Evolutionary conservation across 2,797 vertebrate genomes (phyloP), one percentile per base, ranked within the genome.

Genomic region (Dallia pectoralis): DNA sequence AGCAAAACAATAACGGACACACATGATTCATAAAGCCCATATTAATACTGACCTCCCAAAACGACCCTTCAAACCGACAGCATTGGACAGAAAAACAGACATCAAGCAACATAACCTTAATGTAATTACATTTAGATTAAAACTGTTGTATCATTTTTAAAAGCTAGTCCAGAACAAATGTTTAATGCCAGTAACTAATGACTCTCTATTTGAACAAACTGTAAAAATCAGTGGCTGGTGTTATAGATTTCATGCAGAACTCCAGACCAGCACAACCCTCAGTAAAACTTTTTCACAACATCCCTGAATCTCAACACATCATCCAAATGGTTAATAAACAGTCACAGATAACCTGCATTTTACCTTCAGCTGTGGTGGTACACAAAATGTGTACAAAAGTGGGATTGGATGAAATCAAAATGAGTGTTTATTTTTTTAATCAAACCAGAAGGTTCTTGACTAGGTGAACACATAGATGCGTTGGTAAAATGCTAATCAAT

Each of bases 401-500:
- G 64, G 73, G 80, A 79, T 79, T 87, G 89, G 89, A 83, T 83
- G 4, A 81, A 83, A 69, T 75, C 62, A 86, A 88, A 87, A 87
- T 2, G 15, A 56, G 15, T 33, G 30, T 64, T 33, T 64, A 82
- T 84, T 87, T 71, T 82, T 87, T 87, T 77, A 72, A 81, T 80
- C 70, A 29, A 84, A 81, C 85, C 84, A 81, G 85, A 90, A 77
- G 87, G 83, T 84, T 36, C n/a, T 48, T 88, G 85, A 83, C 82
- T 74, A 72, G 69, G 87, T 89, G 81, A 91, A 91, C 88, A 91
- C 81, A 80, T 12, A 44, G 9, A 74, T 88, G 87, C 87, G 87
- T 90, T 90, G 76, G 90, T 86, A 88, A 93, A 93, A 93, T 93
- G 92, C 93, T 90, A 93, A 93, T 93, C 88, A 90, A 92, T 93